Evolutionary conservation across 2,888 invertebrate species (phyloP).

Genomic region (Meliscaeva auricollis): DNA sequence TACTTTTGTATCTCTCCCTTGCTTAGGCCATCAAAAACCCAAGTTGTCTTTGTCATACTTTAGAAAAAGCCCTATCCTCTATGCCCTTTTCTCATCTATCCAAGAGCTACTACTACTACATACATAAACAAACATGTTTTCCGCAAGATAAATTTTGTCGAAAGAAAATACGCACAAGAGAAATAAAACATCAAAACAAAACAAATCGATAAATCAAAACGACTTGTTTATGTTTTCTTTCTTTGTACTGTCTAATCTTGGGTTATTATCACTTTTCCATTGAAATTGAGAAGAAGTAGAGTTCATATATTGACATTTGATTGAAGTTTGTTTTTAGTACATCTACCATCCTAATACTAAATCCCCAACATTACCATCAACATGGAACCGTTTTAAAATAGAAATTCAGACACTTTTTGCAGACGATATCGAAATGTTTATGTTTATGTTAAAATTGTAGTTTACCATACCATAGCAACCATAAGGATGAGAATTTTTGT

Average conservation of each 20-base stretch:
- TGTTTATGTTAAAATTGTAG: constrained; percentile 26
- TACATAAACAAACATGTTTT: constrained; percentile 2
- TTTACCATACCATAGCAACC: not conserved
- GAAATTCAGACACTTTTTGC: not conserved
- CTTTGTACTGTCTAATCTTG: not conserved
- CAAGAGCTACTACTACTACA: not conserved
- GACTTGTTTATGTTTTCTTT: constrained; percentile 46
- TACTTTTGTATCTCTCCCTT: not conserved
- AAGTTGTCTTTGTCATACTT: not conserved
- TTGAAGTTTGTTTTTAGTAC: not conserved
- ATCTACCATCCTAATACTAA: not conserved
- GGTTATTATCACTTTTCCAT: not conserved
- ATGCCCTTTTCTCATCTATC: not conserved
- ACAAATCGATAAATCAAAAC: constrained; percentile 55
- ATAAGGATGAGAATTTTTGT: not conserved
- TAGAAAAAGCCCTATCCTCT: not conserved
- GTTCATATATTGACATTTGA: not conserved
- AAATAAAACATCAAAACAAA: constrained; percentile 47
- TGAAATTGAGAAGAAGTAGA: not conserved
- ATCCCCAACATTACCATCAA: not conserved
- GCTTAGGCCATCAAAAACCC: not conserved
- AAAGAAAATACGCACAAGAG: constrained; percentile 22
- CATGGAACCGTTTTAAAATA: not conserved
- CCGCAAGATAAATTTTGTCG: not conserved
- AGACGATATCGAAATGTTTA: constrained; percentile 11